These are phyloP conservation scores for Tuberolachnus salignus DNA, from an alignment of 2,888 invertebrate genomes.

Conservation along the genomic window DNA sequence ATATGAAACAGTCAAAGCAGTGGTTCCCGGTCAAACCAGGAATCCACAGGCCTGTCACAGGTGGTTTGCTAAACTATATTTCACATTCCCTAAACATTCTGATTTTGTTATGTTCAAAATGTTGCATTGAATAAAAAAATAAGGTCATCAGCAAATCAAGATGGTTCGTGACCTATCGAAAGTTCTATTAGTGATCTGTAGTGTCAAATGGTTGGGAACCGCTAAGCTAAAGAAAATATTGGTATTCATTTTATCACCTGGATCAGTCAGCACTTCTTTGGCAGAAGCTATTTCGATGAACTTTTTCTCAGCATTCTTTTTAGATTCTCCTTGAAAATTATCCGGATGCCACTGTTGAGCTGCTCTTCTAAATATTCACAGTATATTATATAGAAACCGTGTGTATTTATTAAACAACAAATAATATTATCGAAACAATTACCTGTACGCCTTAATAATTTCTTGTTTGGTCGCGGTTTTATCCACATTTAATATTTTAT, in stretches of 20 bases:
- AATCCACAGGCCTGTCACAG: too few relatives aligned
- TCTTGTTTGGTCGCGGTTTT: slow-evolving; percentile 90
- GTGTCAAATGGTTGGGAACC: too few relatives aligned
- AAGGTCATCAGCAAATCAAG: too few relatives aligned
- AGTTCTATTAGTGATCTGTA: too few relatives aligned
- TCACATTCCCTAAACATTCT: too few relatives aligned
- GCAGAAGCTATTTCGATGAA: slow-evolving; percentile 99
- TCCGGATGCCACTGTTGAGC: slow-evolving; percentile 99
- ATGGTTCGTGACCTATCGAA: too few relatives aligned
- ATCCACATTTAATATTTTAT: slow-evolving; percentile 93
- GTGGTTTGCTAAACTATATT: too few relatives aligned
- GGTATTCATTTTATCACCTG: slow-evolving; percentile 62
- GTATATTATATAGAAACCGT: slow-evolving; percentile 1
- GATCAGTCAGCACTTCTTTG: slow-evolving; percentile 85
- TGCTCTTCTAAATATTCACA: slow-evolving; percentile 71
- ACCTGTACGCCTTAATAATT: slow-evolving; percentile 90
- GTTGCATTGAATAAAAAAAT: too few relatives aligned
- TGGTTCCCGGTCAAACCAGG: too few relatives aligned
- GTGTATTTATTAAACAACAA: neutral
- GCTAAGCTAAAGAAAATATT: neutral
- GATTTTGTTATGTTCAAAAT: too few relatives aligned
- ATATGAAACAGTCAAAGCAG: neutral
- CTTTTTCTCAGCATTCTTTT: slow-evolving; percentile 93
- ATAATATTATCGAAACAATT: neutral
- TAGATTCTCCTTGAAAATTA: slow-evolving; percentile 84